Base-by-base conservation (phyloP, 2,888 invertebrate species). In the Tupiocoris notatus region DNA sequence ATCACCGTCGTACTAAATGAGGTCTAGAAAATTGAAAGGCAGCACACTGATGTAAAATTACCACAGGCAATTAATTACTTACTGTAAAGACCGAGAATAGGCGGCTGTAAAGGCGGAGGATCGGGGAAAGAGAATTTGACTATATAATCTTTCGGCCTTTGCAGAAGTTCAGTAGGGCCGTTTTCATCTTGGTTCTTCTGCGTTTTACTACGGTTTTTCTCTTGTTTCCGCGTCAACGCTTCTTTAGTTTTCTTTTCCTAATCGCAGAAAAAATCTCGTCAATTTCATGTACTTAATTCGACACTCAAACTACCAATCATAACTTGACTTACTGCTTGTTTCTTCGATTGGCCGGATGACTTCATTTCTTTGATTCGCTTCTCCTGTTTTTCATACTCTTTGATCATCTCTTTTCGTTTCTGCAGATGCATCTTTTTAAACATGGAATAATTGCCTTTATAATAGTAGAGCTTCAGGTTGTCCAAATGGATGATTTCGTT, bases 371-470 rank as follows among this genome's bases (percentile, higher is more conserved):
- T 95, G n/a, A 99, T 83, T 77, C 91, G 88, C 84, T 97, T 98
- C 84, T 99, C 98, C 83, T 99, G 99, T 83, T 98, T 98, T 83
- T 99, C 99, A 83, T 93, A 99, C 80, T 98, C 97, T 84, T 99
- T 99, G 66, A 93, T 87, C 89, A 94, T 93, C 85, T 99, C 98
- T 83, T 94, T 94, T 23, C 93, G 87, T 85, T 99, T 98, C 84
- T 99, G 98, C 0, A 91, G 91, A 84, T 92, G 92, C 98, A 99
- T 99, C 85, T 98, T 98, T 86, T 98, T 98, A 84, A 99, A 99
- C 91, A 95, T 95, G 2, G 94, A 93, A 83, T 96, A 97, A 85
- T 98, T 98, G 79, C 99, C 99, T 85, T 96, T 95, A 84, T 99
- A 99, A 84, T 99, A 98, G 83, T 90, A 92, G 71, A 99, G 85